Evolutionary conservation across 1,140 invertebrate species (phyloP).

Genomic region (Drosophila novamexicana): DNA sequence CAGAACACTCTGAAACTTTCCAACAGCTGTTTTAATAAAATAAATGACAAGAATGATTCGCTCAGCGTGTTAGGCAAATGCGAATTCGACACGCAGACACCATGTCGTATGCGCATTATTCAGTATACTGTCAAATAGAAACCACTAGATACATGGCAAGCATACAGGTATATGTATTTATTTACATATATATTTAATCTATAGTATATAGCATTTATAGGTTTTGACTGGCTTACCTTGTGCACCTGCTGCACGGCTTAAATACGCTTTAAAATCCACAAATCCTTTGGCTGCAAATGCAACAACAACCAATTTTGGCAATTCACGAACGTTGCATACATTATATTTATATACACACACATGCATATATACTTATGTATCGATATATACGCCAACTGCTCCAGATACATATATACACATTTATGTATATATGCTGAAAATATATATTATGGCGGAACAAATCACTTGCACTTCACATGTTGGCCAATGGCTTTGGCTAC

Average conservation of each 20-base stretch:
- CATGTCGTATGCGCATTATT: slow-evolving; percentile 69
- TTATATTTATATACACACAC: slow-evolving; percentile 55
- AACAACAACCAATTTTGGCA: slow-evolving; percentile 80
- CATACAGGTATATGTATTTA: too few species aligned
- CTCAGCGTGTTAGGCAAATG: background rate
- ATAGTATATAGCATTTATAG: background rate
- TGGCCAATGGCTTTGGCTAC: slow-evolving; percentile 26
- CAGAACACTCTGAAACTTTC: background rate
- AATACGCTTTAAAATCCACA: slow-evolving; percentile 76
- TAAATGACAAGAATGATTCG: background rate
- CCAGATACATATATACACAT: slow-evolving; percentile 7
- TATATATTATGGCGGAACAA: slow-evolving; percentile 19
- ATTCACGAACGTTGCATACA: slow-evolving; percentile 76
- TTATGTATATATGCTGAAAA: slow-evolving; percentile 9
- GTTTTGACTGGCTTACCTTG: slow-evolving; percentile 52
- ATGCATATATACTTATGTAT: slow-evolving; percentile 26
- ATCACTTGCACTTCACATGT: slow-evolving; percentile 50
- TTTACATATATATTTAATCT: slow-evolving; percentile 5
- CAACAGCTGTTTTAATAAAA: slow-evolving; percentile 5
- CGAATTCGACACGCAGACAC: slow-evolving; percentile 61
- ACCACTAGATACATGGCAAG: background rate
- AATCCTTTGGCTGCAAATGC: slow-evolving; percentile 82
- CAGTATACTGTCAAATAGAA: background rate
- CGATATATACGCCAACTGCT: slow-evolving; percentile 3
- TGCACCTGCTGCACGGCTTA: slow-evolving; percentile 68